Conservation (phyloP, 2,113 vertebrate genomes). For the Coryphaenoides rupestris region DNA sequence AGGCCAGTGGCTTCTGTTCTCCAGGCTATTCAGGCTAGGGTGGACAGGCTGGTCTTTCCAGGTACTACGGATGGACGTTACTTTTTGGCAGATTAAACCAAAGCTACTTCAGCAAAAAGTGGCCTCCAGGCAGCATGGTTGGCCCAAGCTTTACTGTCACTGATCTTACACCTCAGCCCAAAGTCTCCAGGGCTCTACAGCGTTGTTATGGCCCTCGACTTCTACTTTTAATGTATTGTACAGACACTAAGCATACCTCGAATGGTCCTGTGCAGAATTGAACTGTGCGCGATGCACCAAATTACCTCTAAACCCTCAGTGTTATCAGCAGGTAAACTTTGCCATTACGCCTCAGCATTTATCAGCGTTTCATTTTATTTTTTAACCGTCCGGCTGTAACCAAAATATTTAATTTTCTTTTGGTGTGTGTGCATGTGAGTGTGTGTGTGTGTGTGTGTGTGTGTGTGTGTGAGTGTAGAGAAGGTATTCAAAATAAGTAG, state of each 20-base stretch:
- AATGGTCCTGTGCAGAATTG: slow-evolving; percentile 23
- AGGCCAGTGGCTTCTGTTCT: not conserved
- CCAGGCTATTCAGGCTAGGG: slow-evolving; percentile 28
- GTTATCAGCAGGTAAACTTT: slow-evolving; percentile 60
- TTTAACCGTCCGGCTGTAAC: slow-evolving; percentile 58
- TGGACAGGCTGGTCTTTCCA: slow-evolving; percentile 50
- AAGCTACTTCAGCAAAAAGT: no score
- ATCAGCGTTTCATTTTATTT: slow-evolving; percentile 7
- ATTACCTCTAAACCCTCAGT: slow-evolving; percentile 65
- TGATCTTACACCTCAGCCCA: slow-evolving; percentile 45
- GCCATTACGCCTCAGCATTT: slow-evolving; percentile 38
- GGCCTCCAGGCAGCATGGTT: slow-evolving; percentile 41
- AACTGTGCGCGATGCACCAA: slow-evolving; percentile 34
- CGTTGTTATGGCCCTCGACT: slow-evolving; percentile 1
- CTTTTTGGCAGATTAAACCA: no score
- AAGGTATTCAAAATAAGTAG: not conserved
- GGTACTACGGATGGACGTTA: slow-evolving; percentile 35
- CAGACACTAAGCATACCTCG: slow-evolving; percentile 1
- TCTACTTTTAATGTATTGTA: slow-evolving; percentile 36
- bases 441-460: no score
- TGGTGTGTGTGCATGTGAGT: not conserved
- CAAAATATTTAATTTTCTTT: slow-evolving; percentile 29
- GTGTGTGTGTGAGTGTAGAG: no score
- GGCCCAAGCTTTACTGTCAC: slow-evolving; percentile 57
- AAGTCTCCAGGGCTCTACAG: slow-evolving; percentile 25